Conservation (phyloP, 2,113 vertebrate genomes). For the Paralichthys olivaceus region DNA sequence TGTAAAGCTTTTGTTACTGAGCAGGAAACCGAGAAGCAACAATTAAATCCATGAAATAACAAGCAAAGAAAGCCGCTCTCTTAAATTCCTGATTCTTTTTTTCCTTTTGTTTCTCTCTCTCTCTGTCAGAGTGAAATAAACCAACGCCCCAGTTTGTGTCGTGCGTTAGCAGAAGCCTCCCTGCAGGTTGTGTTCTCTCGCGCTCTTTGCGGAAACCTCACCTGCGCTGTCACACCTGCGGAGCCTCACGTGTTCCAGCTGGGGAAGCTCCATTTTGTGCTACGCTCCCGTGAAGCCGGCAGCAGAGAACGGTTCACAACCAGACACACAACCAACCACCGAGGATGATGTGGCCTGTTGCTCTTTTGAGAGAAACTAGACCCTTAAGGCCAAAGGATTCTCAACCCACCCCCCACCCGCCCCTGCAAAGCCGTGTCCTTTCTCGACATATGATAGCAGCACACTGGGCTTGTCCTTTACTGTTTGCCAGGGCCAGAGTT, state of each 20-base stretch:
- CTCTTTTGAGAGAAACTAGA: conserved; percentile 69
- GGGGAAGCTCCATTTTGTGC: conserved; percentile 66
- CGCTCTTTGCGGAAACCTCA: conserved; percentile 51
- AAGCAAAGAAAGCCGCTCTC: not conserved
- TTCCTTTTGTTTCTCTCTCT: not conserved
- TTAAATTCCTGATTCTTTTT: not conserved
- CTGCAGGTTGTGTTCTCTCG: not conserved
- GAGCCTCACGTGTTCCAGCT: conserved; percentile 53
- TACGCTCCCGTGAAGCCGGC: conserved; percentile 7
- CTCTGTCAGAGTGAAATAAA: no score
- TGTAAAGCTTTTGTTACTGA: no score
- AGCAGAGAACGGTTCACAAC: no score
- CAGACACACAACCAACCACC: conserved; percentile 14
- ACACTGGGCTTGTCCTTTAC: conserved; percentile 76
- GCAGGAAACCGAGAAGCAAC: not conserved
- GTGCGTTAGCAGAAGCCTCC: no score
- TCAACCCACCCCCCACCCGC: conserved; percentile 17
- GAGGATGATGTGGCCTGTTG: conserved; percentile 4
- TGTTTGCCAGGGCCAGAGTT: conserved; percentile 75
- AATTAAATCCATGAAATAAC: not conserved
- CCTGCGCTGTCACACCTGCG: conserved; percentile 77
- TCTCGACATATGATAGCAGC: conserved; percentile 78
- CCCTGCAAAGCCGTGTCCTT: conserved; percentile 11
- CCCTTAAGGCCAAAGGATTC: conserved; percentile 44
- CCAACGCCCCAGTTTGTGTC: no score